Conservation (phyloP, 2,888 invertebrate species). For the Troides oblongomaculatus region DNA sequence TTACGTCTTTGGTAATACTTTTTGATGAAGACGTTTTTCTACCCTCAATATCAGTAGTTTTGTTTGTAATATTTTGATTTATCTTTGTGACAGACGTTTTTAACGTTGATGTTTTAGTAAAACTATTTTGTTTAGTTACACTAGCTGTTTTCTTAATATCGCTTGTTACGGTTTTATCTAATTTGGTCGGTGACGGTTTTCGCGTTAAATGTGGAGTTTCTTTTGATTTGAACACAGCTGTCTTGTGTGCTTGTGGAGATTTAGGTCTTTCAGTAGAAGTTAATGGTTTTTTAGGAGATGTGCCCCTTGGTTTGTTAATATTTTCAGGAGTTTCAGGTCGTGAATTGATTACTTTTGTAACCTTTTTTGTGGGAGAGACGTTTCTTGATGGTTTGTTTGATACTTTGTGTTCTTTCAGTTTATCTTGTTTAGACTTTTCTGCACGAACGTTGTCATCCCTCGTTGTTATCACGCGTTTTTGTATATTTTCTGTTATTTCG, state of each 20-base stretch:
- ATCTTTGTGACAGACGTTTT: slow-evolving; percentile 47
- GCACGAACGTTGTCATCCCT: slow-evolving; percentile 34
- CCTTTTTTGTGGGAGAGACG: slow-evolving; percentile 61
- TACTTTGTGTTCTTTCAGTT: slow-evolving; percentile 45
- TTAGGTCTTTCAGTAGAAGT: slow-evolving; percentile 56
- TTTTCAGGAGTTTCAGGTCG: slow-evolving; percentile 44
- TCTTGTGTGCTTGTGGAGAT: slow-evolving; percentile 61
- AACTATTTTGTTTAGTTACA: slow-evolving; percentile 52
- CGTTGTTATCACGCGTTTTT: slow-evolving; percentile 29
- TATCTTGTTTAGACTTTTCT: slow-evolving; percentile 42
- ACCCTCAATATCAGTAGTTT: slow-evolving; percentile 52
- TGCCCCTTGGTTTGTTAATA: slow-evolving; percentile 21
- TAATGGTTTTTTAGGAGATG: slow-evolving; percentile 50
- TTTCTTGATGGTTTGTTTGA: slow-evolving; percentile 55
- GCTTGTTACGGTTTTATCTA: slow-evolving; percentile 48
- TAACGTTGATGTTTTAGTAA: slow-evolving; percentile 46
- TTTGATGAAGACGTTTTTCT: slow-evolving; percentile 59
- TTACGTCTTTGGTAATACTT: slow-evolving; percentile 53
- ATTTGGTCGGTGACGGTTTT: slow-evolving; percentile 54
- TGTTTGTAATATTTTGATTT: slow-evolving; percentile 41
- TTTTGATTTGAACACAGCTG: slow-evolving; percentile 55
- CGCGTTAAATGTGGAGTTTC: slow-evolving; percentile 56
- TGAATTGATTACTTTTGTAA: slow-evolving; percentile 40
- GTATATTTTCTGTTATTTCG: slow-evolving; percentile 31
- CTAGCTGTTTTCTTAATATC: slow-evolving; percentile 56